A percentile compares a stretch with the other conserved stretches of the same genome.
phyloP scores from a whole-genome alignment of 35 echinoderm and acorn worm species.

The Heliocidaris erythrogramma region DNA sequence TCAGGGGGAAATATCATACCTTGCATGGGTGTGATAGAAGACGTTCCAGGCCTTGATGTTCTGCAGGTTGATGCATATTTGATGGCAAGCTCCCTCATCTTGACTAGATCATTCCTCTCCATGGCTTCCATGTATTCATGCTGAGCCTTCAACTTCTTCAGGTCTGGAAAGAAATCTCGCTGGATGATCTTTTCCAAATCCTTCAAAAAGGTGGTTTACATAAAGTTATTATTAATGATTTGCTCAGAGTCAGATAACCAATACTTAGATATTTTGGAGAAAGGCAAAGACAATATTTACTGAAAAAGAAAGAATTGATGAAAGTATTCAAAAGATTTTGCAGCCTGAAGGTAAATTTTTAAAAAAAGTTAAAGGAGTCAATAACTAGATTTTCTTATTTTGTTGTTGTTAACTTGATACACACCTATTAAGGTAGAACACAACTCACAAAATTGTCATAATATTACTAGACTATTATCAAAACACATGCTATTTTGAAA shows the following conservation, averaged over 20 bases:
- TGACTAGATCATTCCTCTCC: conserved; percentile 83
- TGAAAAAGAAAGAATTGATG: neutral
- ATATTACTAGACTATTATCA: too few relatives aligned
- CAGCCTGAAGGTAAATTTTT: too few relatives aligned
- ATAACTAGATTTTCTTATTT: too few relatives aligned
- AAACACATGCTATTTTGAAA: too few relatives aligned
- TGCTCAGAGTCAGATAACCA: neutral
- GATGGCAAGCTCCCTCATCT: conserved; percentile 93
- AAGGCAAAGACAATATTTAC: neutral
- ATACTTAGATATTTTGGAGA: neutral
- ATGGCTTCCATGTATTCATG: conserved; percentile 94
- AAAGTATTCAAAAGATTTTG: too few relatives aligned
- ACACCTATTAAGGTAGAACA: too few relatives aligned
- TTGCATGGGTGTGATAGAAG: conserved; percentile 56
- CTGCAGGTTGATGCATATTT: conserved; percentile 68
- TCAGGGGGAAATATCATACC: conserved; percentile 40
- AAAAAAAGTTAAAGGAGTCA: too few relatives aligned
- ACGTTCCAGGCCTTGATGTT: conserved; percentile 48
- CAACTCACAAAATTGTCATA: too few relatives aligned
- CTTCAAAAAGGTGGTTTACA: conserved; percentile 33
- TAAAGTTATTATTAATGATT: neutral
- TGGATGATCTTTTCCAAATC: conserved; percentile 97
- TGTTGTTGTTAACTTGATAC: too few relatives aligned
- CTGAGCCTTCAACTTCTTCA: conserved; percentile 81
- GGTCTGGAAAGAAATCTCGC: conserved; percentile 94